Evolutionary conservation across 1,140 invertebrate species (phyloP).

Genomic region (Eriocheir sinensis): DNA sequence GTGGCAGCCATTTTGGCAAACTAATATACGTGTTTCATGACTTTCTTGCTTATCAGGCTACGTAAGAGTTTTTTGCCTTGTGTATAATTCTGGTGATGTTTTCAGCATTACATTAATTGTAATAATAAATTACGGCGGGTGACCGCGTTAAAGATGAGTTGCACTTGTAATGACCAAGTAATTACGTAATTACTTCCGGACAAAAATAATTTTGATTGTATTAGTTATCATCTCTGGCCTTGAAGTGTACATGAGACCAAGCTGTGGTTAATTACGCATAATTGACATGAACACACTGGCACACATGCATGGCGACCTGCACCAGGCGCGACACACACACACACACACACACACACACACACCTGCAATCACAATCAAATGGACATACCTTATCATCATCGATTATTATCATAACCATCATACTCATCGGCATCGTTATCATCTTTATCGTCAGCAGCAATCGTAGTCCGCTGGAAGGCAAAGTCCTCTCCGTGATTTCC

Average conservation of each 20-base stretch:
- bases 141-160: conserved; percentile 57
- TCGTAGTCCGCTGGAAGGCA: too few relatives aligned
- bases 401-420: too few relatives aligned
- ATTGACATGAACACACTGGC: conserved; percentile 49
- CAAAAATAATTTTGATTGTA: conserved; percentile 70
- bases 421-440: too few relatives aligned
- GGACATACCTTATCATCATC: too few relatives aligned
- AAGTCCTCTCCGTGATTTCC: too few relatives aligned
- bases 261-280: conserved; percentile 59
- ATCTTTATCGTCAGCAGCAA: too few relatives aligned
- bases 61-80: background rate
- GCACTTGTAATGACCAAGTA: conserved; percentile 56
- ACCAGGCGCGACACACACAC: background rate
- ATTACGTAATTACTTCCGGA: conserved; percentile 70
- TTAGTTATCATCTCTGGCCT: conserved; percentile 66
- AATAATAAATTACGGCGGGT: conserved; percentile 63
- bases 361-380: too few relatives aligned
- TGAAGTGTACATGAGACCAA: conserved; percentile 67
- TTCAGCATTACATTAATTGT: conserved; percentile 70
- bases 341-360: too few relatives aligned
- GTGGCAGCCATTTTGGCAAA: background rate
- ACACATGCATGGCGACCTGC: conserved; percentile 8
- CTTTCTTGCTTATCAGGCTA: background rate
- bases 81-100: conserved; percentile 28
- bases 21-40: background rate